Conservation (phyloP, 2,888 invertebrate genomes). For the Noctua janthe region DNA sequence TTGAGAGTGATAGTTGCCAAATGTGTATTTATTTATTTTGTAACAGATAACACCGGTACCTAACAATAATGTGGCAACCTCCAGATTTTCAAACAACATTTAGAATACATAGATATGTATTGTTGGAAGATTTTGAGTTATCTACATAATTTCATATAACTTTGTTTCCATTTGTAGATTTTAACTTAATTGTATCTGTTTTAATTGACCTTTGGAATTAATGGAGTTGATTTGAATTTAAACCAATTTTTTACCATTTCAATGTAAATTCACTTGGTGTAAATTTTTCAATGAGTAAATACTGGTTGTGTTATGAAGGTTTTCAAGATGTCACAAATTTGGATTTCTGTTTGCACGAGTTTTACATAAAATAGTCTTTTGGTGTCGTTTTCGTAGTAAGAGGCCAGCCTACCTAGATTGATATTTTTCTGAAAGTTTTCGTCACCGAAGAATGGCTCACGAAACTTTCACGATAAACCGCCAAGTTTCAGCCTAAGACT, state of each 20-base stretch:
- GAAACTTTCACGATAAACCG: slow-evolving; percentile 34
- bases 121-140: slow-evolving; percentile 12
- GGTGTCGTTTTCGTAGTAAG: slow-evolving; percentile 19
- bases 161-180: slow-evolving; percentile 54
- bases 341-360: slow-evolving; percentile 44
- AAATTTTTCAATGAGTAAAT: slow-evolving; percentile 47
- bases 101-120: background rate
- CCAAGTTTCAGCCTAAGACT: slow-evolving; percentile 24
- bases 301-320: slow-evolving; percentile 32
- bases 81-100: background rate
- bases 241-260: slow-evolving; percentile 56
- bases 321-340: slow-evolving; percentile 18
- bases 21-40: background rate
- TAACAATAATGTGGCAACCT: background rate
- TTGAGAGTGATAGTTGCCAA: background rate
- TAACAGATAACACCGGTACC: background rate
- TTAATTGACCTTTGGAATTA: slow-evolving; percentile 70
- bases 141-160: slow-evolving; percentile 43
- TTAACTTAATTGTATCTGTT: slow-evolving; percentile 67
- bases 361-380: slow-evolving; percentile 41
- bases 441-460: slow-evolving; percentile 13
- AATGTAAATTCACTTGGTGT: slow-evolving; percentile 42
- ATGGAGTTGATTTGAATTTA: slow-evolving; percentile 64
- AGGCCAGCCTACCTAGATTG: background rate
- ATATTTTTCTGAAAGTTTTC: slow-evolving; percentile 36